Percentiles rank a stretch among this genome's conserved stretches.
Conservation (phyloP, 2,888 invertebrate species). For the Orchesellides sinensis region DNA sequence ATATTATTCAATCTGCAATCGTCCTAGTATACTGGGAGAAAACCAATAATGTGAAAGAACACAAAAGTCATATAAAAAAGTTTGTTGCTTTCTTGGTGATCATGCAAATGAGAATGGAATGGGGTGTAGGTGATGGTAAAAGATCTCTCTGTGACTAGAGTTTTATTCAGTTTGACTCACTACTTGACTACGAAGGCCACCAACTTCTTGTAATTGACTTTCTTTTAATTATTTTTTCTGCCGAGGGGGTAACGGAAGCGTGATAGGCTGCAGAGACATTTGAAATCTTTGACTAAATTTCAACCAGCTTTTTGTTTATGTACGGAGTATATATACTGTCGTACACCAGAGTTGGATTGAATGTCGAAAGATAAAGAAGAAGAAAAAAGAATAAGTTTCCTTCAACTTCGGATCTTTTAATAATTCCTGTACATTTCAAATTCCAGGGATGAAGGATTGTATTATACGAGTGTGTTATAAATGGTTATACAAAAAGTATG, state of each 20-base stretch:
- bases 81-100: conserved; percentile 69
- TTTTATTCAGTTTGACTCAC: conserved; percentile 5
- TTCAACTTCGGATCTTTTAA: conserved; percentile 13
- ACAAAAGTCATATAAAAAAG: conserved; percentile 31
- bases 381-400: conserved; percentile 29
- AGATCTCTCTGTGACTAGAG: too few relatives aligned
- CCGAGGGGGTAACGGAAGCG: conserved; percentile 50
- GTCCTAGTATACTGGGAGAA: too few relatives aligned
- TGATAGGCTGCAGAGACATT: conserved; percentile 70
- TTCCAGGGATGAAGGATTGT: conserved; percentile 12
- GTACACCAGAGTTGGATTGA: not conserved
- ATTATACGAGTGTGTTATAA: not conserved
- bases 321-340: too few relatives aligned
- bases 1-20: too few relatives aligned
- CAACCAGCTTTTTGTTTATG: conserved; percentile 40
- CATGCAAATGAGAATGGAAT: conserved; percentile 74
- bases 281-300: conserved; percentile 50
- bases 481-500: not conserved
- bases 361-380: conserved; percentile 4
- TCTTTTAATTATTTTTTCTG: conserved; percentile 75
- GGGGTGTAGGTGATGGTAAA: conserved; percentile 71
- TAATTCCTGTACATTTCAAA: conserved; percentile 12
- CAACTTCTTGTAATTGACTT: conserved; percentile 65
- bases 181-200: not conserved
- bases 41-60: not conserved